phyloP scores from a whole-genome alignment of 1,140 invertebrate species.

The Ostrea edulis region DNA sequence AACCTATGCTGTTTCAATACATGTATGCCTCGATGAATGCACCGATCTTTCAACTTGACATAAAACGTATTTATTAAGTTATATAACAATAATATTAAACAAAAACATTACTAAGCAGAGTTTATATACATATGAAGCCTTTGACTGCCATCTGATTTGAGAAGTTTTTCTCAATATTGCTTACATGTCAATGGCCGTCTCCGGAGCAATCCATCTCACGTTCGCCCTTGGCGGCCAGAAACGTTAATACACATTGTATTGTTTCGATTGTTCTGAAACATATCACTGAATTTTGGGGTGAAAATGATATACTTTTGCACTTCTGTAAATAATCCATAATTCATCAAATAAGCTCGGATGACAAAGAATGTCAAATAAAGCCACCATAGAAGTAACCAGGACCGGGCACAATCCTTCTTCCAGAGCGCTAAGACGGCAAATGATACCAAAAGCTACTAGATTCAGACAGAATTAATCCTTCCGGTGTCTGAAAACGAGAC shows the following conservation, averaged over 20 bases:
- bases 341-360: not conserved
- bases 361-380: not conserved
- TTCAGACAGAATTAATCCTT: not conserved
- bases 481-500: constrained; percentile 1
- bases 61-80: too few species aligned
- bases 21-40: too few species aligned
- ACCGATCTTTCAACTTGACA: too few species aligned
- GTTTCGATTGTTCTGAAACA: not conserved
- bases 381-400: not conserved
- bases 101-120: not conserved
- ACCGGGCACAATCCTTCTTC: not conserved
- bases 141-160: not conserved
- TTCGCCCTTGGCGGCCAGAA: not conserved
- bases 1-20: too few species aligned
- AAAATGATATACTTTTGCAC: not conserved
- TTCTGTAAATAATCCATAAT: not conserved
- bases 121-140: not conserved
- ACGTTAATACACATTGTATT: not conserved
- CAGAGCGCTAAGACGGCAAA: not conserved
- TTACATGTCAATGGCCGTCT: not conserved
- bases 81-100: too few species aligned
- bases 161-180: not conserved
- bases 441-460: not conserved
- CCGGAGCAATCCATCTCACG: not conserved
- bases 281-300: not conserved